Base-by-base conservation (phyloP, 2,797 vertebrate genomes). In the Chromis chromis region DNA sequence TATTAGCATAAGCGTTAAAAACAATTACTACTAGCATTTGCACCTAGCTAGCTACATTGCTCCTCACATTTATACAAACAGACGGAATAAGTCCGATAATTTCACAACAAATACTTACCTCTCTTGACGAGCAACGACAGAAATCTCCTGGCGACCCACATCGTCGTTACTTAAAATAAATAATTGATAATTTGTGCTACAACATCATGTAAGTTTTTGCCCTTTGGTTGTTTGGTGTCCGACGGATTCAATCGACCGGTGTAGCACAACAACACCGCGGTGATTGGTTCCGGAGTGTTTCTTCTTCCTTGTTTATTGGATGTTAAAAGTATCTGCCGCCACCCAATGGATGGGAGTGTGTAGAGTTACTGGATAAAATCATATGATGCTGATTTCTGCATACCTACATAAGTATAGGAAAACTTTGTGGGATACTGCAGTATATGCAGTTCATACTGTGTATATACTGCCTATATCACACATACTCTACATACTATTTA, bases 91-190 rank as follows among this genome's bases (percentile, higher is more conserved):
- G 1, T 54, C 1, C 6, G 36, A 46, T 13, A 0, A 14, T 10
- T 1, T 6, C 9, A 55, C 8, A 5, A 12, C 0, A 19, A 17
- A 7, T 17, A 62, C 71, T 39, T 74, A 94, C 94, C 88, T 86
- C 73, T 93, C 6, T 82, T 74, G 9, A 82, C 63, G 9, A 92
- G 49, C 27, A 77, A 83, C 8, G 87, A 90, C 17, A 94, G 2
- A 52, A 92, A 69, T 6, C 88, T 79, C 53, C 87, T 84, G 13
- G 78, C 77, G n/a, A 93, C 61, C 93, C 86, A 94, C 94, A 95
- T 94, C 7, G 54, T 86, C 8, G 7, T 39, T 19, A 0, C 19
- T 60, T 12, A 7, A 55, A 64, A 9, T 4, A 13, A 66, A 65
- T 33, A 52, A 52, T 19, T 1, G 2, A 4, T 28, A 0, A 13